Evolutionary conservation across 2,797 vertebrate genomes (phyloP).

Genomic region (Chloroceryle inda): DNA sequence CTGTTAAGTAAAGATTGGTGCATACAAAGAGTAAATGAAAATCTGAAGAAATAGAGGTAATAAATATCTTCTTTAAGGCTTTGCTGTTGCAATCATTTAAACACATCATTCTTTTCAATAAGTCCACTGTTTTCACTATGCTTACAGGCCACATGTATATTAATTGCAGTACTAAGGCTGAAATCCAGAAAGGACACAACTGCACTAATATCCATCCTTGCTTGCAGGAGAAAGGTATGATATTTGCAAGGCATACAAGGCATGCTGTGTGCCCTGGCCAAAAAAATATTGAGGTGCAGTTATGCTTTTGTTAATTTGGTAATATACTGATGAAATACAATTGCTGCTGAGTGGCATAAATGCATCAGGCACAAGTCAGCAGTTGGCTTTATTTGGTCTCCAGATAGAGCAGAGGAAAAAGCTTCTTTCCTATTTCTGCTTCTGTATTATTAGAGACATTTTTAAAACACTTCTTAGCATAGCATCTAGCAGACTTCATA

Average conservation of each 20-base stretch:
- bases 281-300: background rate
- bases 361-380: background rate
- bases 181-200: background rate
- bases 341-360: background rate
- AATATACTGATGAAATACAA: background rate
- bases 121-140: background rate
- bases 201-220: background rate
- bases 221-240: background rate
- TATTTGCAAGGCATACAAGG: background rate
- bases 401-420: background rate
- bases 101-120: background rate
- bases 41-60: background rate
- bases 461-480: background rate
- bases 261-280: background rate
- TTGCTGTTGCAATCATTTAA: background rate
- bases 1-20: background rate
- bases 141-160: background rate
- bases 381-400: background rate
- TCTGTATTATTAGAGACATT: background rate
- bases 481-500: background rate
- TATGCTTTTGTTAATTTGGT: background rate
- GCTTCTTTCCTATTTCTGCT: background rate
- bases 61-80: background rate
- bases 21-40: background rate
- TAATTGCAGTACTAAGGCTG: background rate